Base-by-base conservation (phyloP, 2,113 vertebrate genomes). In the Speoplatyrhinus poulsoni region DNA sequence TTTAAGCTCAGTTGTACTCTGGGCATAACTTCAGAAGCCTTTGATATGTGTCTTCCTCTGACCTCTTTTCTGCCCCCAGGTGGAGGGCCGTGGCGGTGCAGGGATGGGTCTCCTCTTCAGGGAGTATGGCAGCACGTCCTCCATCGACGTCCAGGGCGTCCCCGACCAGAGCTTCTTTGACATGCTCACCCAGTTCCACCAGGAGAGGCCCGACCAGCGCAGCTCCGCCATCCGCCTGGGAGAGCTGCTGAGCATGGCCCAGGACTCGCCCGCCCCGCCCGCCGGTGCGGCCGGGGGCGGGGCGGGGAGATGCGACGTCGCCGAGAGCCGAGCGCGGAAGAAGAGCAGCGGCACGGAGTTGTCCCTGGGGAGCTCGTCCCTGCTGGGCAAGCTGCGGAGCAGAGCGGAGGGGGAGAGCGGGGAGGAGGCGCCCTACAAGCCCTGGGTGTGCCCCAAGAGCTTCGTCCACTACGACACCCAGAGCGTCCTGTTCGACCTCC, bases 71-170 rank as follows among this genome's bases (percentile, higher is more conserved):
- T 73, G 15, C 13, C 88, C 87, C 1, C 89, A 95, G 13, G 1
- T 68, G 0, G 77, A 87, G 1, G 82, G 88, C 5, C 82, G 0
- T 46, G 79, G 87, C 12, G 87, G 88, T 0, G 62, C 88, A 0
- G 80, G 81, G 3, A 81, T 85, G 81, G 81, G 71, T 8, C 83
- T 64, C 81, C 79, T 96, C 0, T 96, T 94, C 88, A 91, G 96
- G 0, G 96, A 97, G 57, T 98, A 98, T 0, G 97, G 97, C 57
- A 98, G 97, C 92, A 98, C 96, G 0, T 98, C 97, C 1, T 98
- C 97, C 85, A 98, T 98, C 1, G 93, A 98, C 0, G 91, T 93
- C 12, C 95, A 97, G 72, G 95, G 93, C 0, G 80, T 98, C 60
- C 90, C 95, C 0, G 95, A 97, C 59, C 95, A 96, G 83, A 97